A percentile compares a stretch with the other conserved stretches of the same genome.
Evolutionary conservation across 2,888 invertebrate species (phyloP).

Genomic region (Eudasyphora cyanicolor): DNA sequence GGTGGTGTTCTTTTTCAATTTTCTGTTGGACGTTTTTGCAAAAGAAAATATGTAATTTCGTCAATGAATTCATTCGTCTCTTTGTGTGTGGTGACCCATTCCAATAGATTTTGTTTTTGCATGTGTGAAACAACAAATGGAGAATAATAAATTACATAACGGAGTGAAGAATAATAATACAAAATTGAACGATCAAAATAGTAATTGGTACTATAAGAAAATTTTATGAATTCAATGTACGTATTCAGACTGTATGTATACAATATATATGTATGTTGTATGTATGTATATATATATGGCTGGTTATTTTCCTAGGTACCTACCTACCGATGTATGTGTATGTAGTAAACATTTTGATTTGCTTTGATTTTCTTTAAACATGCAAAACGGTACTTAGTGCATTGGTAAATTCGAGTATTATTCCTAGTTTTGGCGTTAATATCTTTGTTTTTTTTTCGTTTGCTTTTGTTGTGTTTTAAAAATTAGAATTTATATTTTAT

Average conservation of each 20-base stretch:
- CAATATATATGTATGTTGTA: too few species aligned
- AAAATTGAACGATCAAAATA: slow-evolving; percentile 41
- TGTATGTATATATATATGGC: neutral
- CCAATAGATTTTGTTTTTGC: slow-evolving; percentile 11
- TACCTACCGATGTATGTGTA: neutral
- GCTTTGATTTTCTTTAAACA: slow-evolving; percentile 1
- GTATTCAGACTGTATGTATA: too few species aligned
- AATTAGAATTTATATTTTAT: slow-evolving; percentile 32
- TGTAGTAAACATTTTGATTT: neutral
- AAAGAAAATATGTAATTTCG: too few species aligned
- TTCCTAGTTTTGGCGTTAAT: too few species aligned
- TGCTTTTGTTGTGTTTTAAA: slow-evolving; percentile 43
- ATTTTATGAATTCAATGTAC: slow-evolving; percentile 45
- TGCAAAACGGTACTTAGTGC: slow-evolving; percentile 14
- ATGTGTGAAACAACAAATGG: slow-evolving; percentile 5
- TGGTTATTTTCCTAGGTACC: neutral
- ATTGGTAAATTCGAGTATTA: neutral
- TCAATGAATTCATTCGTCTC: neutral
- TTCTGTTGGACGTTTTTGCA: neutral
- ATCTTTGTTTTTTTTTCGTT: slow-evolving; percentile 32
- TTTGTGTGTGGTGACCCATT: slow-evolving; percentile 18
- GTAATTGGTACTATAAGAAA: slow-evolving; percentile 40
- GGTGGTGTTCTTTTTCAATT: neutral
- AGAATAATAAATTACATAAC: slow-evolving; percentile 59
- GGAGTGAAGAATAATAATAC: slow-evolving; percentile 34